Evolutionary conservation across 2,113 vertebrate genomes (phyloP).

Genomic region (Lepidothrix coronata): DNA sequence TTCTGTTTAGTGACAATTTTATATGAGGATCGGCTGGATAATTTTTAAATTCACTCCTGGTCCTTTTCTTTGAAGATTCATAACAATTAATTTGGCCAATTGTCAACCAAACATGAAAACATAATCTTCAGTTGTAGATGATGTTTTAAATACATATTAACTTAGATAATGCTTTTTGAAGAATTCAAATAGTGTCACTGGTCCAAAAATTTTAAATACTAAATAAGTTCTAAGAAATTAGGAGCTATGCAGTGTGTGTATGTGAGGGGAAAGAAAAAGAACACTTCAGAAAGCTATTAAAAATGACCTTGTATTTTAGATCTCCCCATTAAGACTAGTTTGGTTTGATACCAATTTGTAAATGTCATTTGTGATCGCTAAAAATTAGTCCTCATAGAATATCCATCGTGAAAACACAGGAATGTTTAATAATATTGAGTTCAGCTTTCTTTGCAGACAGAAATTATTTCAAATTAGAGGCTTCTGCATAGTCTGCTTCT

Average conservation of each 20-base stretch:
- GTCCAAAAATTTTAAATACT: background rate
- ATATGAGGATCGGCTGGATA: background rate
- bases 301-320: background rate
- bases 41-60: slow-evolving; percentile 6
- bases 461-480: slow-evolving; percentile 32
- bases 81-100: background rate
- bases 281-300: background rate
- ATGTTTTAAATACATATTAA: background rate
- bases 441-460: slow-evolving; percentile 31
- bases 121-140: background rate
- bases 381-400: slow-evolving; percentile 7
- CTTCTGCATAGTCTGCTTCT: slow-evolving; percentile 3
- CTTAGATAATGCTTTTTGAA: background rate
- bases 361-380: slow-evolving; percentile 14
- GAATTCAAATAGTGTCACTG: background rate
- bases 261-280: background rate
- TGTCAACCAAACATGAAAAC: background rate
- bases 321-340: background rate
- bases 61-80: background rate
- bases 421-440: slow-evolving; percentile 35
- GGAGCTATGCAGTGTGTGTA: background rate
- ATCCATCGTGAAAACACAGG: background rate
- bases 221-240: background rate
- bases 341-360: slow-evolving; percentile 32
- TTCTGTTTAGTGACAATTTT: slow-evolving; percentile 41